These are phyloP conservation scores for Ochotona princeps DNA, from an alignment of 2,113 vertebrate species.

Conservation along the genomic window DNA sequence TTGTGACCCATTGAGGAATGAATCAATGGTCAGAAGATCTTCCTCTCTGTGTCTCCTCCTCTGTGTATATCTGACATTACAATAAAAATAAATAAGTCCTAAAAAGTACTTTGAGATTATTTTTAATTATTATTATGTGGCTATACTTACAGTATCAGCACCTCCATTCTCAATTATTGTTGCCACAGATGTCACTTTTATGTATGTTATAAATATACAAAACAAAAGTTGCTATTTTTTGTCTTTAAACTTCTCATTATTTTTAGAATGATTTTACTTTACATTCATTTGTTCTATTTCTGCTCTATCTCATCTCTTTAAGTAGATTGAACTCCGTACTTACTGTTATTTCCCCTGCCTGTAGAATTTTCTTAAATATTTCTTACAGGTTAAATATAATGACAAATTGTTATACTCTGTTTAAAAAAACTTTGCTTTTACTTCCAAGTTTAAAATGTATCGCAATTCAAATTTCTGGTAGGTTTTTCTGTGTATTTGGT, in stretches of 20 bases:
- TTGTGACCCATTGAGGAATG: too few species aligned
- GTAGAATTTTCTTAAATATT: not conserved
- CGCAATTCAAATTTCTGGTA: not conserved
- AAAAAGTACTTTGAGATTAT: not conserved
- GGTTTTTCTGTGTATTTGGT: not conserved
- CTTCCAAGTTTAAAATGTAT: too few species aligned
- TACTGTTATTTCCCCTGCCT: not conserved
- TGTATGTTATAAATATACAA: not conserved
- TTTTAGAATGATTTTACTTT: slow-evolving; percentile 10
- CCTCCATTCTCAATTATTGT: too few species aligned
- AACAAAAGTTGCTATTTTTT: not conserved
- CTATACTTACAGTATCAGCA: not conserved
- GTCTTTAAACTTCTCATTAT: not conserved
- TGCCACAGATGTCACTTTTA: too few species aligned
- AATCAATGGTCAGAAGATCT: too few species aligned
- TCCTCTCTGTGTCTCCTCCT: too few species aligned
- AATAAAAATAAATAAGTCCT: too few species aligned
- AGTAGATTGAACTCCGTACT: not conserved
- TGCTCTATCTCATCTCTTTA: not conserved
- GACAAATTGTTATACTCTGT: not conserved
- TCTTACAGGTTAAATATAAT: not conserved
- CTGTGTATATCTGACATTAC: too few species aligned
- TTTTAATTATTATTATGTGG: not conserved
- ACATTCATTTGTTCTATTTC: not conserved
- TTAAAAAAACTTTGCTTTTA: too few species aligned